Base-by-base conservation (phyloP, 2,113 vertebrate genomes). In the Vulpes ferrilata region DNA sequence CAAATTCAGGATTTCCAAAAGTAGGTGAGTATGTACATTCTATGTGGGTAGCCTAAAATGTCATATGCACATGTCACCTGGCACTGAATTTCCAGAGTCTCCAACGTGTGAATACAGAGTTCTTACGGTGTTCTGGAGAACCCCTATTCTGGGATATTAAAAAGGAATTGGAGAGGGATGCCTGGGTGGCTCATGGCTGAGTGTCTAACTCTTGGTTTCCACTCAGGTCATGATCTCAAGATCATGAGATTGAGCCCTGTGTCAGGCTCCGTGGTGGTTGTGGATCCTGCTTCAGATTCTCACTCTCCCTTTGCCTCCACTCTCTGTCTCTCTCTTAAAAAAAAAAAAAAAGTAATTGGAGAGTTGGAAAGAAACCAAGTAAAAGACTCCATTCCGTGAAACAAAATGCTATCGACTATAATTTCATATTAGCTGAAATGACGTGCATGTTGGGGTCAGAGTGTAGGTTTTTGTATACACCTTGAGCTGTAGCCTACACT, bases 381-480 rank as follows among this genome's bases (percentile, higher is more conserved):
- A 3, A 38, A 1, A 85, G n/a, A 74, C 22, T 35, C 32, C 43
- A 57, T 60, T 65, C 57, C 19, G 32, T 38, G 32, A 5, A 38
- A 85, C 4, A 64, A 38, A 74, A 53, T 8, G 13, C 4, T 15
- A 4, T 35, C 15, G 7, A 15, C 25, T 16, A 10, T 9, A 35
- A 51, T 32, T 76, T 55, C 69, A 13, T 23, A 22, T 64, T 4
- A 15, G 57, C 11, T 27, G 22, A 74, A 53, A 30, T 30, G 30
- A 83, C 12, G 4, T 6, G 7, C 35, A 0, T n/a, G 5, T 7
- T 12, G 5, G 19, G 59, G 19, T 10, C 19, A 15, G 48, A 0
- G 51, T 17, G 19, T 59, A 1, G 7, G 62, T 27, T 25, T 76
- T 7, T 69, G 81, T 4, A 13, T 4, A 11, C 7, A 12, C 9